Evolutionary conservation across 92 coral and sea anemone genomes (phyloP), one percentile per base, ranked within the genome.

Genomic region (Ricordea florida): DNA sequence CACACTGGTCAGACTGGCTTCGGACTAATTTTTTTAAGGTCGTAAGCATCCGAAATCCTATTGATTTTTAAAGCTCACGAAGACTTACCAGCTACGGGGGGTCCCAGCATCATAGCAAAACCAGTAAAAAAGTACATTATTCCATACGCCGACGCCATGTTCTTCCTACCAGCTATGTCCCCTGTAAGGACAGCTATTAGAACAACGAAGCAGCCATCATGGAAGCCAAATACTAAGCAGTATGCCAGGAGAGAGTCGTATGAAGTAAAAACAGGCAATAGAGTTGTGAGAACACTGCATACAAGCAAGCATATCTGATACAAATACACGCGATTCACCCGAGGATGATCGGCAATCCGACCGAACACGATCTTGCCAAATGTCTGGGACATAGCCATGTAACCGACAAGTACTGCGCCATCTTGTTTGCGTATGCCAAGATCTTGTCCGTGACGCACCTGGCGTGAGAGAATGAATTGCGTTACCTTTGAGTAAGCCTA

Each of bases 381-480:
- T 24, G 97, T 87, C 62, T 91, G 93, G 4, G 97, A 88, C 50
- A 91, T 49, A 41, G 97, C 97, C 51, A 91, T 85, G 71, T 74
- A 83, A 20, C 97, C 93, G 5, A 91, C 90, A 0, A 91, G 67
- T 0, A 91, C 81, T 1, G 89, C 93, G 13, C 88, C 85, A 4
- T 83, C 67, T 5, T 43, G 62, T 56, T 61, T 87, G 30, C 66
- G 53, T 36, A 91, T 91, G 65, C 73, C 57, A 18, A 91, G 81
- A 47, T 91, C 97, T 85, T 91, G 93, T 16, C 97, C 75, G 40
- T 91, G 97, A 16, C 93, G 88, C 14, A 91, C 93, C 97, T 91
- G 74, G 24, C 25, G 38, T 17, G n/a, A n/a, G n/a, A n/a, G n/a
- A n/a, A n/a, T n/a, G n/a, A n/a, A n/a, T n/a, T n/a, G n/a, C n/a